Percentiles rank a stretch among this genome's conserved stretches.
Evolutionary conservation across 2,113 vertebrate genomes (phyloP).

Genomic region (Mobula hypostoma): DNA sequence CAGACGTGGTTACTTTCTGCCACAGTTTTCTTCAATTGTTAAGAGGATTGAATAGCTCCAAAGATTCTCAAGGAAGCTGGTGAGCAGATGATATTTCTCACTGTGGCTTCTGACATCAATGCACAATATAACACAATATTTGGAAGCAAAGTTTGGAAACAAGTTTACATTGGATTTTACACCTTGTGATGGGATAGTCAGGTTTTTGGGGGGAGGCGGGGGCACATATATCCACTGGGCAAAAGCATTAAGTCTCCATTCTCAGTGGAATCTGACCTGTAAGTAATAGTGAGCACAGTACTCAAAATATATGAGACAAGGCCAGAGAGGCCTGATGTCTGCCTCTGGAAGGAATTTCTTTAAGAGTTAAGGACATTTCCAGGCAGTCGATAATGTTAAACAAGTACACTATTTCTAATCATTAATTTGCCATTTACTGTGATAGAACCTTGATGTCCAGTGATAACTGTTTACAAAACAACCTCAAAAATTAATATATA

Average conservation of each 20-base stretch:
- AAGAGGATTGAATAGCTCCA: not conserved
- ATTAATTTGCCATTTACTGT: constrained; percentile 1
- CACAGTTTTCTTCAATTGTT: not conserved
- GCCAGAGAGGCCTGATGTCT: not conserved
- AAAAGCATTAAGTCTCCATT: not conserved
- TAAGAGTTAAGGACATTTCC: not conserved
- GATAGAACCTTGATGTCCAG: not conserved
- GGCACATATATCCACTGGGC: not conserved
- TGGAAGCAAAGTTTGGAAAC: not conserved
- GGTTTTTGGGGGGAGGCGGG: too few relatives aligned
- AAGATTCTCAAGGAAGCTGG: not conserved
- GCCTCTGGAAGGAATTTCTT: not conserved
- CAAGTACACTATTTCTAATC: constrained; percentile 18
- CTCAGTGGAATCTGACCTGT: not conserved
- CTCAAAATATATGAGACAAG: not conserved
- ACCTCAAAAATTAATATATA: constrained; percentile 25
- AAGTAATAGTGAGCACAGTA: too few relatives aligned
- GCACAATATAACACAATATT: not conserved
- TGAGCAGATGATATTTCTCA: not conserved
- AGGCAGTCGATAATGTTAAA: constrained; percentile 17
- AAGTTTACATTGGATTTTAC: not conserved
- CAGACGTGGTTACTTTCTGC: not conserved
- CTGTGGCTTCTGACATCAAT: not conserved
- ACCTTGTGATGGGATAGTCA: not conserved
- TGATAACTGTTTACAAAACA: constrained; percentile 25